Evolutionary conservation across 1,140 invertebrate species (phyloP).

Genomic region (Hesperophylax magnus): DNA sequence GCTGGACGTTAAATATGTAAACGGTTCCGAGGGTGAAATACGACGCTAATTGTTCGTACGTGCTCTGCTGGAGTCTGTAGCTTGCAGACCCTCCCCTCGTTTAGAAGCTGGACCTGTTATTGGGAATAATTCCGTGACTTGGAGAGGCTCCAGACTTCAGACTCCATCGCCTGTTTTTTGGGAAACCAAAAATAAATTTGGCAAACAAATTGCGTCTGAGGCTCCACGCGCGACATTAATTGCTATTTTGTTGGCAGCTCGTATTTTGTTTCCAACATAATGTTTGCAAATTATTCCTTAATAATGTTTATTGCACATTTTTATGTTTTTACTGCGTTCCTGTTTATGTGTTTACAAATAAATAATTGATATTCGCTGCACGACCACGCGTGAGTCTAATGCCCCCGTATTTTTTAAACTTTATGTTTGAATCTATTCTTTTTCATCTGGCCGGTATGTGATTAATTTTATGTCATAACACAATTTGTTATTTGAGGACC

Average conservation of each 20-base stretch:
- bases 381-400: neutral
- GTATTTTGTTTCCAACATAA: constrained; percentile 29
- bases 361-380: neutral
- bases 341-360: neutral
- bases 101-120: constrained; percentile 29
- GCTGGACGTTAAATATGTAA: constrained; percentile 17
- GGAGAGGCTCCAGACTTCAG: neutral
- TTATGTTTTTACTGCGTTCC: neutral
- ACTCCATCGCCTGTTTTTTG: constrained; percentile 10
- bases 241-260: neutral
- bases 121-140: constrained; percentile 30
- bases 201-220: constrained; percentile 19
- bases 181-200: constrained; percentile 18
- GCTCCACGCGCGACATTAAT: neutral
- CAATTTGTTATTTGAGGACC: no score
- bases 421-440: no score
- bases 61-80: neutral
- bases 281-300: neutral
- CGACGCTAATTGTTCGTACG: constrained; percentile 48
- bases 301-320: neutral
- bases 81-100: neutral
- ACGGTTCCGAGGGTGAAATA: constrained; percentile 25
- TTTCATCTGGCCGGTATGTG: no score
- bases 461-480: no score
- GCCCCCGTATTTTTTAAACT: no score